These are phyloP conservation scores for Sula dactylatra DNA, from an alignment of 2,113 vertebrate genomes.

Conservation along the genomic window DNA sequence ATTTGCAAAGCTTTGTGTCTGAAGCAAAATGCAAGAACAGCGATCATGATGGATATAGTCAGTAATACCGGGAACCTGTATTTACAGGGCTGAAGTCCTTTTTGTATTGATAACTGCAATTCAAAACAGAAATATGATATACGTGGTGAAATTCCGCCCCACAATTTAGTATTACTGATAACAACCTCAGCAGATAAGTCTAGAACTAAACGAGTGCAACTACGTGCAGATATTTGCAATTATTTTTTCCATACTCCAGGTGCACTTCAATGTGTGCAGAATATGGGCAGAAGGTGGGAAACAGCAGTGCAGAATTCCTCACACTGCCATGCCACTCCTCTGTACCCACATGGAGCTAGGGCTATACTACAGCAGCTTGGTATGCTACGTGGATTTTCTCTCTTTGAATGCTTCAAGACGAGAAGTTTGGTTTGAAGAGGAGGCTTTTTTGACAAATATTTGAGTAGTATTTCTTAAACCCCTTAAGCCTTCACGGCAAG, in stretches of 20 bases:
- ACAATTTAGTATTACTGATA: neutral
- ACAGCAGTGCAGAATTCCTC: neutral
- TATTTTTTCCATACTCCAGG: neutral
- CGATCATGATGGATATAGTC: neutral
- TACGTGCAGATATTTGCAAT: neutral
- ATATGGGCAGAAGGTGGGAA: neutral
- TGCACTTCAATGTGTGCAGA: neutral
- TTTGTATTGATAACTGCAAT: neutral
- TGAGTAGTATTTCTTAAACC: neutral
- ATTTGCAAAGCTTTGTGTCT: neutral
- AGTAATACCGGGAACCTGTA: neutral
- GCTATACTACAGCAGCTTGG: neutral
- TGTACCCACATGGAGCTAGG: neutral
- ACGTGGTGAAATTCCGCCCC: neutral
- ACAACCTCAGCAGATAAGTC: neutral
- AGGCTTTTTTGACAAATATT: neutral
- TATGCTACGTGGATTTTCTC: neutral
- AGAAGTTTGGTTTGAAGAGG: neutral
- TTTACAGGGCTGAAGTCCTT: neutral
- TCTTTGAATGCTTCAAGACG: neutral
- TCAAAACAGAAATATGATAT: neutral
- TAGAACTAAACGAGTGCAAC: neutral
- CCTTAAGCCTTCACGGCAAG: neutral
- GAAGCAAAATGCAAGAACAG: neutral
- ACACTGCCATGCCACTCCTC: rapidly evolving